Evolutionary conservation across 2,113 vertebrate species (phyloP).

Genomic region (Chaenogobius annularis): DNA sequence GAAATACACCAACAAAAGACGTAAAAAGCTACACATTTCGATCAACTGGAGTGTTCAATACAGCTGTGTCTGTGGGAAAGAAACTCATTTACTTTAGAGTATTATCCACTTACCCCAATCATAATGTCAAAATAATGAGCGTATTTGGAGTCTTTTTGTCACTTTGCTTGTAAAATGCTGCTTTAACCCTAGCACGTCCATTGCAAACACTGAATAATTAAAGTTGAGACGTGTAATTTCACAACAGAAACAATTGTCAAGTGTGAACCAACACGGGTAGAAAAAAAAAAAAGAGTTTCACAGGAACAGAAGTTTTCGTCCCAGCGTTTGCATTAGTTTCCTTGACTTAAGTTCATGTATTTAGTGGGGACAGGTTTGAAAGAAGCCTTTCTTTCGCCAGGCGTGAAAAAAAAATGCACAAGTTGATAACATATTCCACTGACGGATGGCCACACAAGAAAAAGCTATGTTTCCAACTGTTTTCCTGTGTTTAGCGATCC

Average conservation of each 20-base stretch:
- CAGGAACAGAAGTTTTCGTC: neutral
- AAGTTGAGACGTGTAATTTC: neutral
- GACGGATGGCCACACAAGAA: too few relatives aligned
- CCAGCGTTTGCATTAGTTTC: neutral
- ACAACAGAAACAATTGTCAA: neutral
- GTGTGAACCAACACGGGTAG: neutral
- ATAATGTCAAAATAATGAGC: neutral
- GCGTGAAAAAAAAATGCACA: too few relatives aligned
- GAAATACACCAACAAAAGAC: neutral
- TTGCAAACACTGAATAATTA: neutral
- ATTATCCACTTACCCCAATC: neutral
- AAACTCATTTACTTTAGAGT: neutral
- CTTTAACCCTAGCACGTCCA: neutral
- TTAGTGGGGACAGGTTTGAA: too few relatives aligned
- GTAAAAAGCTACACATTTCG: neutral
- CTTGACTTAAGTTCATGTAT: too few relatives aligned
- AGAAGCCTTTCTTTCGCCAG: too few relatives aligned
- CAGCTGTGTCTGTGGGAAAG: too few relatives aligned
- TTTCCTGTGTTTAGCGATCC: too few relatives aligned
- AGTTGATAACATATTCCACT: too few relatives aligned
- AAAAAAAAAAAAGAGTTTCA: too few relatives aligned
- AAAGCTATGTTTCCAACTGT: too few relatives aligned
- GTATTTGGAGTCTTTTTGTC: neutral
- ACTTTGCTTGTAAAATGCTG: neutral
- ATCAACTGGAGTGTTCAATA: neutral